A percentile compares a stretch with the other conserved stretches of the same genome.
Conservation (phyloP, 2,888 invertebrate species). For the Dorcus parallelipipedus region DNA sequence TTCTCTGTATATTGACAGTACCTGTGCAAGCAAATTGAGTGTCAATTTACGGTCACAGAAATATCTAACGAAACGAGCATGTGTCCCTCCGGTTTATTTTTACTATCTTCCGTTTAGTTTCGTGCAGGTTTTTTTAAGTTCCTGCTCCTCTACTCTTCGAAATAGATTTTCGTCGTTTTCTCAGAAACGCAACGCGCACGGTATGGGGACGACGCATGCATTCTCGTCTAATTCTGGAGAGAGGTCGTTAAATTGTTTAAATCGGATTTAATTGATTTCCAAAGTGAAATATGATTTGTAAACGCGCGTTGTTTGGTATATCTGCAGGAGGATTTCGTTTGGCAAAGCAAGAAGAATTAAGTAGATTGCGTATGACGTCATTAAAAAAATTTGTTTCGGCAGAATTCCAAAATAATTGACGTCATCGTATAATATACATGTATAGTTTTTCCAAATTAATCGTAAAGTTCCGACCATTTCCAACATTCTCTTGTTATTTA, state of each 20-base stretch:
- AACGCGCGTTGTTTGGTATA: too few relatives aligned
- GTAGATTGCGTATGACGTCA: too few relatives aligned
- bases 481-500: background rate
- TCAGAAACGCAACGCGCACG: background rate
- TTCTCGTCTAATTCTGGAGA: background rate
- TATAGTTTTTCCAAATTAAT: too few relatives aligned
- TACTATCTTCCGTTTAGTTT: slow-evolving; percentile 2
- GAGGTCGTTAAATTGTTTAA: background rate
- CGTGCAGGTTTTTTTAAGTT: slow-evolving; percentile 4
- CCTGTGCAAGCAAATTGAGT: background rate
- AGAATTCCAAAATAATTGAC: too few relatives aligned
- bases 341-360: too few relatives aligned
- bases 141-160: background rate
- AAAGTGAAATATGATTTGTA: background rate
- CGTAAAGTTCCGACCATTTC: background rate
- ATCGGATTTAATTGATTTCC: background rate
- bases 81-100: slow-evolving; percentile 4
- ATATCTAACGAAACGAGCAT: background rate
- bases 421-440: too few relatives aligned
- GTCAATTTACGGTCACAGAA: background rate
- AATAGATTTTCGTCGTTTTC: slow-evolving; percentile 7
- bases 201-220: background rate
- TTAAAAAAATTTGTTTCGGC: too few relatives aligned
- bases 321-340: too few relatives aligned
- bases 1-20: too few relatives aligned